A percentile compares a stretch with the other conserved stretches of the same genome.
Evolutionary conservation across 1,140 invertebrate genomes (phyloP).

Genomic region (Sycophaga agraensis): DNA sequence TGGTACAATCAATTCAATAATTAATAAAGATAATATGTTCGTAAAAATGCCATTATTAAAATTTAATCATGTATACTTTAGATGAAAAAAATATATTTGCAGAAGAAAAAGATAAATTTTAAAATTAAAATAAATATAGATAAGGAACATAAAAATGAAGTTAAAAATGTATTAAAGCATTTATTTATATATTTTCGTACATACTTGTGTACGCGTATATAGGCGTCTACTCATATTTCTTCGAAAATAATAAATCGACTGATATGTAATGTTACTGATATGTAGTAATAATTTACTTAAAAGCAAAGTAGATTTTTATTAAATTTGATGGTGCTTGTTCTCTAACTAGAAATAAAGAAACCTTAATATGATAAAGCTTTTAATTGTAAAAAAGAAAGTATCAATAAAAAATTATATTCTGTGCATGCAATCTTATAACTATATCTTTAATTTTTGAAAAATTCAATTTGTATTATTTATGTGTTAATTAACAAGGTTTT

Average conservation of each 20-base stretch:
- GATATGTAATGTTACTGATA: too few species aligned
- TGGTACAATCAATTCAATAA: too few species aligned
- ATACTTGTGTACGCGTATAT: slow-evolving; percentile 21
- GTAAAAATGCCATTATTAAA: too few species aligned
- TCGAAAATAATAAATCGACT: slow-evolving; percentile 16
- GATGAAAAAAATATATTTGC: too few species aligned
- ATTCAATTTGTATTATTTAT: too few species aligned
- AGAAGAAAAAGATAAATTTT: neutral
- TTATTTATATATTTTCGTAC: slow-evolving; percentile 25
- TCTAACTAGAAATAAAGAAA: slow-evolving; percentile 22
- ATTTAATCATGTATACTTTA: too few species aligned
- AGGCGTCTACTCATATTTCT: slow-evolving; percentile 12
- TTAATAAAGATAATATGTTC: too few species aligned
- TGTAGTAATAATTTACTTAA: slow-evolving; percentile 4
- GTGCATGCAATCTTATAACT: slow-evolving; percentile 16
- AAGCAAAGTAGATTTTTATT: slow-evolving; percentile 25
- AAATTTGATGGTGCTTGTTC: slow-evolving; percentile 31
- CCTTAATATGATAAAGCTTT: neutral
- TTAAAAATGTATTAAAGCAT: neutral
- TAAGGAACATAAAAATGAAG: neutral
- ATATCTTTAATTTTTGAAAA: too few species aligned
- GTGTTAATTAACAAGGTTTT: too few species aligned
- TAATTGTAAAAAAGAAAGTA: slow-evolving; percentile 25
- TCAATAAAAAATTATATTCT: slow-evolving; percentile 35
- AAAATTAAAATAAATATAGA: neutral